Evolutionary conservation across 2,797 vertebrate genomes (phyloP).

Genomic region (Rhincodon typus): DNA sequence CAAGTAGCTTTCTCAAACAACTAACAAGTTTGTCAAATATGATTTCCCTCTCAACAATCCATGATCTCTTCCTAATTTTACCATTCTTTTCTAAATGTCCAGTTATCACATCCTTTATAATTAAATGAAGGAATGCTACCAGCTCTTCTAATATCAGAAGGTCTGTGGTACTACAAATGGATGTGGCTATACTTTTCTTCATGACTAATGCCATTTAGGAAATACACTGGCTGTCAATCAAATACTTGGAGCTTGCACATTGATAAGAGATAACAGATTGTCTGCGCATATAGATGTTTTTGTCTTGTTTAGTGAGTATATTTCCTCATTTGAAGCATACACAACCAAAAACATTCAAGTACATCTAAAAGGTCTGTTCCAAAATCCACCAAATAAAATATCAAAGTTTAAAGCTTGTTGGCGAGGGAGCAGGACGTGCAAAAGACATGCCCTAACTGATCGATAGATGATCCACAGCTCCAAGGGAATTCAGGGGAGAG

Average conservation of each 20-base stretch:
- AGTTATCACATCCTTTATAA: no score
- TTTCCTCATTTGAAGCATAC: not conserved
- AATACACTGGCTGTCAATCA: not conserved
- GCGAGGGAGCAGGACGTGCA: no score
- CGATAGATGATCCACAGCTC: not conserved
- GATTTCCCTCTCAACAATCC: no score
- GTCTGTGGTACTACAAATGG: not conserved
- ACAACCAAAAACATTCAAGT: not conserved
- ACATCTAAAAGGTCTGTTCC: not conserved
- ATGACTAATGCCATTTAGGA: no score
- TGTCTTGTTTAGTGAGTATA: not conserved
- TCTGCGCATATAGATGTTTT: not conserved
- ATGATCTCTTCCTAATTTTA: no score
- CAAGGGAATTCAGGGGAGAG: not conserved
- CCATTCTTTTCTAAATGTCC: no score
- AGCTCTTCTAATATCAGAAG: not conserved
- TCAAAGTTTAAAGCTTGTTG: not conserved
- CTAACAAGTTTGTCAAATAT: no score
- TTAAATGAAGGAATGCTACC: constrained; percentile 22
- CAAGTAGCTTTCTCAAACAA: no score
- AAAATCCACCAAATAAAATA: not conserved
- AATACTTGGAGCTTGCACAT: not conserved
- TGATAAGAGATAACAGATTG: not conserved
- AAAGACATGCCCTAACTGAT: not conserved
- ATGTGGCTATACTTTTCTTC: no score